Percentiles rank a stretch among this genome's conserved stretches.
Evolutionary conservation across 30 jellyfish, hydroid and myxozoan genomes (phyloP).

Genomic region (Clytia hemisphaerica): DNA sequence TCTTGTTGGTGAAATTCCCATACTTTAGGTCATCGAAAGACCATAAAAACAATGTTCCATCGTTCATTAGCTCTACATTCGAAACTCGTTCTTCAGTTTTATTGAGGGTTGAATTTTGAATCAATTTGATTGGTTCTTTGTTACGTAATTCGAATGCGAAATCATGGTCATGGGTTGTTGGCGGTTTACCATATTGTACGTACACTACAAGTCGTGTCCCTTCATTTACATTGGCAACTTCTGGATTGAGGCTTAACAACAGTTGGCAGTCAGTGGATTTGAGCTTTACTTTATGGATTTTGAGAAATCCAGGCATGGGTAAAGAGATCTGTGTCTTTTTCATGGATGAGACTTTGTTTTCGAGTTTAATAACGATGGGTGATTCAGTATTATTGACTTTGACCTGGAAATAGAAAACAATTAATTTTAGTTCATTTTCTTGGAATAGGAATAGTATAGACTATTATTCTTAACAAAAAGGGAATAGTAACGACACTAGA

Average conservation of each 20-base stretch:
- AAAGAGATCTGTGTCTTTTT: too few relatives aligned
- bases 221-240: constrained; percentile 26
- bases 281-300: neutral
- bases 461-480: too few relatives aligned
- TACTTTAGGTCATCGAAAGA: constrained; percentile 35
- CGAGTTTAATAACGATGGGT: too few relatives aligned
- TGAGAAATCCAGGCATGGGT: constrained; percentile 11
- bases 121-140: neutral
- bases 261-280: neutral
- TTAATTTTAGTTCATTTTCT: too few relatives aligned
- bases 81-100: constrained; percentile 28
- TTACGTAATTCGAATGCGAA: constrained; percentile 12
- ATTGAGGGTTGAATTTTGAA: neutral
- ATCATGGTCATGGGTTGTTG: constrained; percentile 49
- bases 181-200: constrained; percentile 65
- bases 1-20: constrained; percentile 25
- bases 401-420: too few relatives aligned
- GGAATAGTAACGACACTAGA: too few relatives aligned
- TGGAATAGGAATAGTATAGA: too few relatives aligned
- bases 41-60: constrained; percentile 46
- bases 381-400: too few relatives aligned
- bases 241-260: neutral
- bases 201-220: constrained; percentile 47
- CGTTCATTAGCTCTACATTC: constrained; percentile 35
- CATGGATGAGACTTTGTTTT: too few relatives aligned